Base-by-base conservation (phyloP, 2,888 invertebrate species). In the Sericinus montela region DNA sequence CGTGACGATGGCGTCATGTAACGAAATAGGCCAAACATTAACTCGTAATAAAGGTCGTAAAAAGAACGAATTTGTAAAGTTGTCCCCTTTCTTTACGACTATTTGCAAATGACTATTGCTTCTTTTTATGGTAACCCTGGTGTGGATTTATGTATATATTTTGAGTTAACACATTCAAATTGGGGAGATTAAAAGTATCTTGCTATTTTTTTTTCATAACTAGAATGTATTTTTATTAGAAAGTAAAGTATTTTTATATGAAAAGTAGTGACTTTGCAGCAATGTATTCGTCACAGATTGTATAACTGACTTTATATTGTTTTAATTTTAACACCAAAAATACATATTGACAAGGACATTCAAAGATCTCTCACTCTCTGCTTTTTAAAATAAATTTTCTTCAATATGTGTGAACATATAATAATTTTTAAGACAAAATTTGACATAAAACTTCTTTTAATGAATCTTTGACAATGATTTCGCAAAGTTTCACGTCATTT, bases 341-440 rank as follows among this genome's bases (percentile, higher is more conserved):
- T n/a, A n/a, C n/a, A n/a, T n/a, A n/a, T n/a, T n/a, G n/a, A n/a
- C n/a, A n/a, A n/a, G n/a, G n/a, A n/a, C n/a, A n/a, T n/a, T n/a
- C n/a, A n/a, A n/a, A n/a, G n/a, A n/a, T n/a, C n/a, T n/a, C n/a
- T n/a, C n/a, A n/a, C n/a, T n/a, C n/a, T n/a, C 5, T 19, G 19
- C 19, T 5, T 19, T 3, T 19, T 19, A 2, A 19, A 5, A 3
- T 3, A 19, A 19, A 5, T 19, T 19, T 19, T 25, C 25, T 25
- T 62, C 46, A 52, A 38, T 56, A 49, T 61, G 58, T 58, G 59
- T 59, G 37, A 35, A 41, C 39, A 43, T 50, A 36, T 41, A 52
- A 51, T 54, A 41, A 53, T 60, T 65, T 63, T 55, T 64, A 65
- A 28, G 49, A 28, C 11, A 4, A 14, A 19, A 49, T 49, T 40